phyloP scores from a whole-genome alignment of 2,113 vertebrate genomes.

The Puffinus mauretanicus region DNA sequence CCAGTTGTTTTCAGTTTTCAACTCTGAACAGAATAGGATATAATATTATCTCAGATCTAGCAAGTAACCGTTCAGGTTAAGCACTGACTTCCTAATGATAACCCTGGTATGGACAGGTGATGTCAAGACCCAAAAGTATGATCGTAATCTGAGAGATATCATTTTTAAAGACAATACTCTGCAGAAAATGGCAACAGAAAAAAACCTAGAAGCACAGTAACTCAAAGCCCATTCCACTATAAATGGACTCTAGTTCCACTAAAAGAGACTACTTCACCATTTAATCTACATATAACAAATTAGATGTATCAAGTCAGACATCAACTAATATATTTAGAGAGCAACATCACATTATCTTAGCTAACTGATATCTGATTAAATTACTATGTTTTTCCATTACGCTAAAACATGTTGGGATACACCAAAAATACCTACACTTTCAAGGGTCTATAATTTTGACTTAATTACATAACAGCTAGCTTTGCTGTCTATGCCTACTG shows the following conservation, averaged over 20 bases:
- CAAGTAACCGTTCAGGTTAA: background rate
- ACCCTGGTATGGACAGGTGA: background rate
- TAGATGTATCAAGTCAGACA: conserved; percentile 7
- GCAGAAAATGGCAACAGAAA: background rate
- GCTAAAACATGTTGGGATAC: background rate
- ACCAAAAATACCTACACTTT: conserved; percentile 37
- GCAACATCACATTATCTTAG: conserved; percentile 18
- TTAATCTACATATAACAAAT: conserved; percentile 43
- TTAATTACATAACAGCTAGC: conserved; percentile 55
- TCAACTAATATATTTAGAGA: conserved; percentile 54
- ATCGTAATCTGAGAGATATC: background rate
- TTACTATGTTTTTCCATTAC: conserved; percentile 4
- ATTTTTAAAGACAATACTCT: background rate
- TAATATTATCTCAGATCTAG: background rate
- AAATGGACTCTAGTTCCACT: conserved; percentile 4
- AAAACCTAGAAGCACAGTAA: background rate
- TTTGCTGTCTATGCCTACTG: conserved; percentile 26
- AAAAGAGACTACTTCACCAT: background rate
- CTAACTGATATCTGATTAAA: conserved; percentile 45
- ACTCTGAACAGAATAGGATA: background rate
- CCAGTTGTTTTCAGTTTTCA: background rate
- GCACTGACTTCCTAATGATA: background rate
- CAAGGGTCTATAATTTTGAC: conserved; percentile 48
- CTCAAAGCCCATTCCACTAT: background rate
- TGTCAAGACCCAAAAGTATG: background rate